Evolutionary conservation across 2,113 vertebrate genomes (phyloP), one percentile per base, ranked within the genome.

Genomic region (Mustelus asterias): DNA sequence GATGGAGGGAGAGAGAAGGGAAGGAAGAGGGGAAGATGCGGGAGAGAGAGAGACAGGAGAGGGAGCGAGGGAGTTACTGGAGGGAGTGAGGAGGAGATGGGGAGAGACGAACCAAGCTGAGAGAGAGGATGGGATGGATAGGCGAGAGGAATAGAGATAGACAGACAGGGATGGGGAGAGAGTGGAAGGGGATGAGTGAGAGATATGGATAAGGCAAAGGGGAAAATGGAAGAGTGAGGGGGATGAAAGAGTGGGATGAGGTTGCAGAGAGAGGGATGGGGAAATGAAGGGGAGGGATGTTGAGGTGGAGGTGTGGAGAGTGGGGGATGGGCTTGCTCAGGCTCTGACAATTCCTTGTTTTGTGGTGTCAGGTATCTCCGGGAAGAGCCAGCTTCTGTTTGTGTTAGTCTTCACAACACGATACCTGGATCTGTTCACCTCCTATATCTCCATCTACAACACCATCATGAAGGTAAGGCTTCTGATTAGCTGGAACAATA

Each of bases 351-450:
- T 7, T 18, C 22, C 44, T 44, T 20, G 6, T 24, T 85, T 18
- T 80, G 7, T n/a, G n/a, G 1, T 80, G 76, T 16, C 37, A 98
- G 98, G 98, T 13, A 98, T 98, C 92, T 98, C 98, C 44, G 98
- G 98, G 96, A 98, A 98, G 96, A 98, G 98, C 92, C 98, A 98
- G 96, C 96, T 98, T 96, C 96, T 98, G 96, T 98, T 98, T 96
- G 98, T 98, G 0, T 83, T 98, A 0, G 98, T 98, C 48, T 98
- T 98, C 96, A 98, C 97, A 96, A 98, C 97, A 96, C 97, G 98
- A 95, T 98, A 98, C 96, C 97, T 98, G 44, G 98, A 98, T 96
- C 96, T 98, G 41, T 97, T 98, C 96, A 97, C 97, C 0, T 65
- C 96, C 95, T 98, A 96, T 96, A 98, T 98, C 96, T 98, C 98